Percentiles rank a stretch among this genome's conserved stretches.
phyloP scores from a whole-genome alignment of 2,113 vertebrate species.

The Perca schrenkii region DNA sequence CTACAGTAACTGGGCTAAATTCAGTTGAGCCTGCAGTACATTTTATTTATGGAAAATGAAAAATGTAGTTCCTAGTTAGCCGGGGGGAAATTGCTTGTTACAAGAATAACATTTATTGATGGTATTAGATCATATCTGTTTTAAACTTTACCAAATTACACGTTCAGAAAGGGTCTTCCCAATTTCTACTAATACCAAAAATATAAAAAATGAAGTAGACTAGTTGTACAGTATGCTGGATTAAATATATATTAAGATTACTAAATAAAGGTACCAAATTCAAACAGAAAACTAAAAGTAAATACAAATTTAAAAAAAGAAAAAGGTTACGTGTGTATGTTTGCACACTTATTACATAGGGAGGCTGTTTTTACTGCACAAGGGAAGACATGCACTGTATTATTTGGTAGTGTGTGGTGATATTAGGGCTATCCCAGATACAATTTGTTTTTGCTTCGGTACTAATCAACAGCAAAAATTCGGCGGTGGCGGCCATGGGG shows the following conservation, averaged over 20 bases:
- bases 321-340: neutral
- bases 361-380: neutral
- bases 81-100: neutral
- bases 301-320: neutral
- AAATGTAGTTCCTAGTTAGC: neutral
- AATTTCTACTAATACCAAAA: neutral
- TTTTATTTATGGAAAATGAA: slow-evolving; percentile 11
- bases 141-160: neutral
- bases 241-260: neutral
- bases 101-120: neutral
- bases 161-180: neutral
- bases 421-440: too few species aligned
- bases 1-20: neutral
- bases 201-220: neutral
- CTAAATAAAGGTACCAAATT: neutral
- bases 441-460: too few species aligned
- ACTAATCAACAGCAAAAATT: too few species aligned
- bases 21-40: slow-evolving; percentile 2
- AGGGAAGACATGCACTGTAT: neutral
- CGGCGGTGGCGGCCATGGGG: too few species aligned
- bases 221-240: neutral
- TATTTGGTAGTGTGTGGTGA: neutral
- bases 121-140: neutral
- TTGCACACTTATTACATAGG: neutral
- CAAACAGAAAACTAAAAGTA: neutral